These are phyloP conservation scores for Hydriomena furcata DNA, from an alignment of 2,888 invertebrate species.

Conservation along the genomic window DNA sequence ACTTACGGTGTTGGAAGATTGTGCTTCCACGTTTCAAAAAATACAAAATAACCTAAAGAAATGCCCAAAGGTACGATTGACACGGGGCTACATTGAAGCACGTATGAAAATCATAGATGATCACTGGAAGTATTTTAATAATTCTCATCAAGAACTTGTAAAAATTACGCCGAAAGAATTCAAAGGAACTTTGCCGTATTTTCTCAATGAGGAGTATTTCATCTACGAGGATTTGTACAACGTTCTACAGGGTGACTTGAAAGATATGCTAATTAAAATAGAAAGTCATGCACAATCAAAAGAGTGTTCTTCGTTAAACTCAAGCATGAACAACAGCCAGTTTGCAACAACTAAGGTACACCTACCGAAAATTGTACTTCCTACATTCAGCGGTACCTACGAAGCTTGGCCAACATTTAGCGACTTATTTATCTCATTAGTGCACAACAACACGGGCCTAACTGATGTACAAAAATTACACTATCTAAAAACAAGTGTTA, in stretches of 20 bases:
- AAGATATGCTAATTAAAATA: background rate
- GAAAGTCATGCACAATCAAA: background rate
- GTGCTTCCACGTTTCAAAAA: slow-evolving; percentile 13
- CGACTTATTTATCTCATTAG: background rate
- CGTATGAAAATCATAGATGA: slow-evolving; percentile 25
- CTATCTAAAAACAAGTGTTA: background rate
- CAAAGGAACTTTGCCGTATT: slow-evolving; percentile 23
- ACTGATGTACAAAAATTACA: slow-evolving; percentile 1
- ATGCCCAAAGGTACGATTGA: slow-evolving; percentile 17
- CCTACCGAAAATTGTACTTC: background rate
- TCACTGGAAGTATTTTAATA: slow-evolving; percentile 24
- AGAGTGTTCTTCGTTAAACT: background rate
- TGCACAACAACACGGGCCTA: background rate
- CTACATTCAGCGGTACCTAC: background rate
- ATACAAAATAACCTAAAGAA: slow-evolving; percentile 14
- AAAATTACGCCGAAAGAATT: slow-evolving; percentile 26
- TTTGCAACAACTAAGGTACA: background rate
- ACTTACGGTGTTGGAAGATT: slow-evolving; percentile 12
- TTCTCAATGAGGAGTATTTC: slow-evolving; percentile 26
- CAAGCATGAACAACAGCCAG: background rate
- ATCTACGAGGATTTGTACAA: slow-evolving; percentile 4
- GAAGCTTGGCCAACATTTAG: background rate
- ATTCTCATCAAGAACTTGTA: slow-evolving; percentile 22
- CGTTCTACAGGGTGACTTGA: background rate
- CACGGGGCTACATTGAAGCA: slow-evolving; percentile 27